Conservation (phyloP, 2,113 vertebrate genomes). For the Stomatorhinus ivindoensis region DNA sequence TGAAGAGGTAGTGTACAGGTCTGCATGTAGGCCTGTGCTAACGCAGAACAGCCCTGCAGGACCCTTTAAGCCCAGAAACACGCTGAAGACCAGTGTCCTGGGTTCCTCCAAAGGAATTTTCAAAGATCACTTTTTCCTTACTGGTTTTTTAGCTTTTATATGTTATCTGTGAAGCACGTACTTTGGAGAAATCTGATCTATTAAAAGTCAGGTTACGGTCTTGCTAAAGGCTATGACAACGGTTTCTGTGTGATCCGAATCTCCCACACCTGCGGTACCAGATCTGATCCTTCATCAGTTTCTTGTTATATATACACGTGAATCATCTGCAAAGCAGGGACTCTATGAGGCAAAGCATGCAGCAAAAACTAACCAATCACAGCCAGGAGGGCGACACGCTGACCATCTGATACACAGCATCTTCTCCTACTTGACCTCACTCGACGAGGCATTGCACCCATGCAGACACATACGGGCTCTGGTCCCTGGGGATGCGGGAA, state of each 20-base stretch:
- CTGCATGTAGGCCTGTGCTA: neutral
- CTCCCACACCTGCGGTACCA: slow-evolving; percentile 24
- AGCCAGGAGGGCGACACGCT: neutral
- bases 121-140: neutral
- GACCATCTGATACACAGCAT: neutral
- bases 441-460: neutral
- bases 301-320: slow-evolving; percentile 39
- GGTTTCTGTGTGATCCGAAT: neutral
- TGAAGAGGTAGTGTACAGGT: slow-evolving; percentile 32
- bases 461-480: neutral
- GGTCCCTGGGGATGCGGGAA: neutral
- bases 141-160: neutral
- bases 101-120: neutral
- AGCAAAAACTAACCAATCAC: neutral
- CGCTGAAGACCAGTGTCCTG: neutral
- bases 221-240: neutral
- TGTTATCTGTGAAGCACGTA: neutral
- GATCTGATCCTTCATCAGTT: slow-evolving; percentile 29
- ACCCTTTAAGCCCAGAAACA: neutral
- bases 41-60: neutral
- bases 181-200: neutral
- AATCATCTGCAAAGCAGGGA: neutral
- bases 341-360: neutral
- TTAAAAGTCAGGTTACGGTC: neutral
- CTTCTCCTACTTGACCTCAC: neutral